Evolutionary conservation across 2,113 vertebrate genomes (phyloP), one percentile per base, ranked within the genome.

Genomic region (Peromyscus leucopus): DNA sequence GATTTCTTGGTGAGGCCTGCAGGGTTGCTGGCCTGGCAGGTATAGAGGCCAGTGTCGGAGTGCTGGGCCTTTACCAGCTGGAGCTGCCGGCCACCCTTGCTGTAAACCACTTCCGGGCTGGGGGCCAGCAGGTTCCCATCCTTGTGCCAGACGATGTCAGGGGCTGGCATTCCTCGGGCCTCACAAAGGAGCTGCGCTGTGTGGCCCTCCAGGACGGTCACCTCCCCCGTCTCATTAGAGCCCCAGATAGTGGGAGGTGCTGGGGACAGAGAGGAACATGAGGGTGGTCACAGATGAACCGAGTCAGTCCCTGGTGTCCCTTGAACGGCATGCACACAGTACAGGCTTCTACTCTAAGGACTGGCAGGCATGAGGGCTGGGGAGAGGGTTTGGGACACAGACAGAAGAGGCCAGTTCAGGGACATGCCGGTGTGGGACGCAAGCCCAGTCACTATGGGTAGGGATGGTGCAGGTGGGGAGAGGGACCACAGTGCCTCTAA

Each of bases 71-170:
- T 96, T 24, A 80, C 97, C 95, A 99, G 97, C 67, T 98, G 98
- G 82, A 99, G 97, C 42, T 98, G 98, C 97, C 98, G 98, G 24
- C 99, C 99, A 0, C 98, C 98, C 0, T 95, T 98, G 65, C 96
- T 96, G 96, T 99, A 99, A 12, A 98, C 98, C 48, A 98, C 94
- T 97, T 98, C 98, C 0, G 98, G 31, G 74, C 99, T 98, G 97
- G 98, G 98, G 87, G 99, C 98, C 6, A 99, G 98, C 10, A 98
- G 98, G 72, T 96, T 98, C 95, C 98, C 98, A 33, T 99, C 99
- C 96, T 99, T 99, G 39, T 99, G 96, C 99, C 99, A 99, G 71
- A 98, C 98, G 95, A 99, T 98, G n/a, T 98, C 97, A 46, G 99
- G 99, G 17, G 91, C 17, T 3, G 99, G 99, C 6, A 97, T 98